Evolutionary conservation across 2,888 invertebrate genomes (phyloP), one percentile per base, ranked within the genome.

Genomic region (Cephalotes varians): DNA sequence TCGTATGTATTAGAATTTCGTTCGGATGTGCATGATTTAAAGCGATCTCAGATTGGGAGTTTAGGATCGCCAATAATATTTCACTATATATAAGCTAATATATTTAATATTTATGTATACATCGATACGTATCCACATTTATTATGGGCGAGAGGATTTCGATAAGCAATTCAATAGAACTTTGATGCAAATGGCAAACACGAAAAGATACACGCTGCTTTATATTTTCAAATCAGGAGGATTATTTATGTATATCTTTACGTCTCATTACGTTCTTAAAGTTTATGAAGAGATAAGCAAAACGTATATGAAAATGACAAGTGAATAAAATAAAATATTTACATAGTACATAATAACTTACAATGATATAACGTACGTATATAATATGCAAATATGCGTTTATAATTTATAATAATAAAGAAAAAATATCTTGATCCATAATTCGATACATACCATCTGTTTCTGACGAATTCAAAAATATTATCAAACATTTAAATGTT

Each of bases 201-300:
- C 4, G 10, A 2, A 9, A 34, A 62, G 12, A 18, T 47, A 74
- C 62, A 74, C 64, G 25, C 31, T 47, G 21, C 15, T 62, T 71
- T 34, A 37, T 74, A 74, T 74, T 74, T 64, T 64, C 47, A 34
- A 62, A 18, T 47, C 4, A 25, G 12, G 6, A 49, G 18, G 1
- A 49, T n/a, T 6, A 31, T 47, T 21, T 25, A 49, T 47, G 9
- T 34, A 64, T 0, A 34, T 44, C 12, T 49, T 31, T 65, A 25
- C 7, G 0, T 25, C 62, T 49, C 0, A n/a, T n/a, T n/a, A n/a
- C n/a, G 1, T 44, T 72, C 18, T 47, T 12, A 2, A 74, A 64
- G 25, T 47, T 76, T 74, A n/a, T n/a, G 6, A 74, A 37, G 7
- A 64, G 34, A 74, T 28, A 76, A 47, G 5, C 15, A 15, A 21